phyloP scores from a whole-genome alignment of 2,113 vertebrate genomes.

The Apodemus speciosus region DNA sequence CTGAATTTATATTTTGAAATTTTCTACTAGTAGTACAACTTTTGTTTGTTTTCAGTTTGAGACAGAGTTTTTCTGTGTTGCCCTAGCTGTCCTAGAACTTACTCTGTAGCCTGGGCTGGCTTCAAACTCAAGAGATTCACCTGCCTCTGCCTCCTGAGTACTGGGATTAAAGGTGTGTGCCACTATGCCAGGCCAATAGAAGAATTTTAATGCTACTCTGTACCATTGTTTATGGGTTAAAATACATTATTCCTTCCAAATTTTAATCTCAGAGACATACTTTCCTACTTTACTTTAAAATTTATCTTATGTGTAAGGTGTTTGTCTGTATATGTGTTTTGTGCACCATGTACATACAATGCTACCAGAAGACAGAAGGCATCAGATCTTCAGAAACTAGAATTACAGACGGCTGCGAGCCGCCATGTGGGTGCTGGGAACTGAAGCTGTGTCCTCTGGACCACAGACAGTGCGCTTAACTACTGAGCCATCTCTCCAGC shows the following conservation, averaged over 20 bases:
- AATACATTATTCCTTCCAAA: not conserved
- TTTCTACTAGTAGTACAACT: not conserved
- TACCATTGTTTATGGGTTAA: not conserved
- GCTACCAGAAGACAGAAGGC: not conserved
- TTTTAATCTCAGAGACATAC: not conserved
- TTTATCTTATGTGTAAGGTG: not conserved
- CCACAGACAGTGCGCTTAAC: not conserved
- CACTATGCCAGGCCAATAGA: not conserved
- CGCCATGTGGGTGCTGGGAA: not conserved
- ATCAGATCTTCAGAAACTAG: not conserved
- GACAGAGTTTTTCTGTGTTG: not conserved
- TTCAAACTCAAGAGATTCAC: not conserved
- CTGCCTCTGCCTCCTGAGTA: not conserved
- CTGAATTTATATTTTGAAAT: constrained; percentile 39
- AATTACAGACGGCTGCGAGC: not conserved
- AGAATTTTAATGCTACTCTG: not conserved
- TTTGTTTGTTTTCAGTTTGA: not conserved
- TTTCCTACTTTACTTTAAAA: not conserved
- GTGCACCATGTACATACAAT: too few relatives aligned
- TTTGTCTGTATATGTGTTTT: not conserved
- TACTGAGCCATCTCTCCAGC: not conserved
- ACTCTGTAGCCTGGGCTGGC: not conserved
- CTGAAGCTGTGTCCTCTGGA: not conserved
- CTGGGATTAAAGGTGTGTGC: not conserved
- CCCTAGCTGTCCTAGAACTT: not conserved